Conservation (phyloP, 1,140 invertebrate species). For the Hycleus phaleratus region DNA sequence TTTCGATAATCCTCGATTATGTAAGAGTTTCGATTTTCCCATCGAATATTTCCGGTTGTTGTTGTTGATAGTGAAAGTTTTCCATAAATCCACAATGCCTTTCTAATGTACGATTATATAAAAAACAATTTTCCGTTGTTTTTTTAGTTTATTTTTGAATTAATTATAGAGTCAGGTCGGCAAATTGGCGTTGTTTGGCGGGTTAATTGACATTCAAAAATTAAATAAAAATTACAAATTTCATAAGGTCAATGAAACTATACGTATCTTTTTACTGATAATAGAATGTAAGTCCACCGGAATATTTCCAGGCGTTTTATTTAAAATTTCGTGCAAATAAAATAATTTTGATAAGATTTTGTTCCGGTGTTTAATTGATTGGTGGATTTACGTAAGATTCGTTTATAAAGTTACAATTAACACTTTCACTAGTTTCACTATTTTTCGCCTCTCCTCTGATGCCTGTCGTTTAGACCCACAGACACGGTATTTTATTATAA, state of each 20-base stretch:
- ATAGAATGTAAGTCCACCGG: neutral
- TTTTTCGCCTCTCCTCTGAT: neutral
- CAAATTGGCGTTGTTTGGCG: too few relatives aligned
- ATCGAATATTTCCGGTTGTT: neutral
- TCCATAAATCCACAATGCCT: neutral
- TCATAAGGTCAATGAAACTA: constrained; percentile 7
- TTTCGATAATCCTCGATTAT: too few relatives aligned
- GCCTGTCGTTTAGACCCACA: neutral
- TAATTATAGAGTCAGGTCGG: too few relatives aligned
- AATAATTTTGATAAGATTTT: too few relatives aligned
- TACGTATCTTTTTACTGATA: neutral
- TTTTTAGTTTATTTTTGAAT: too few relatives aligned
- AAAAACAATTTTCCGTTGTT: too few relatives aligned
- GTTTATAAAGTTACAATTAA: neutral
- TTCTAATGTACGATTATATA: too few relatives aligned
- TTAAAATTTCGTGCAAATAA: too few relatives aligned
- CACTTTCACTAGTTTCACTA: constrained; percentile 19
- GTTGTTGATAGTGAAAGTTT: neutral
- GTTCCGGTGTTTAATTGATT: too few relatives aligned
- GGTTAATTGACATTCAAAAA: constrained; percentile 4
- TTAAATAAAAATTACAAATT: neutral
- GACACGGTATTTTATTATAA: constrained; percentile 8
- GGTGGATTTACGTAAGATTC: too few relatives aligned
- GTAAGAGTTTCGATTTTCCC: too few relatives aligned
- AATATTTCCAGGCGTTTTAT: too few relatives aligned